A percentile compares a stretch with the other conserved stretches of the same genome.
These are phyloP conservation scores for Henricia sp. DNA, from an alignment of 53 echinoderm and acorn worm species.

Conservation along the genomic window DNA sequence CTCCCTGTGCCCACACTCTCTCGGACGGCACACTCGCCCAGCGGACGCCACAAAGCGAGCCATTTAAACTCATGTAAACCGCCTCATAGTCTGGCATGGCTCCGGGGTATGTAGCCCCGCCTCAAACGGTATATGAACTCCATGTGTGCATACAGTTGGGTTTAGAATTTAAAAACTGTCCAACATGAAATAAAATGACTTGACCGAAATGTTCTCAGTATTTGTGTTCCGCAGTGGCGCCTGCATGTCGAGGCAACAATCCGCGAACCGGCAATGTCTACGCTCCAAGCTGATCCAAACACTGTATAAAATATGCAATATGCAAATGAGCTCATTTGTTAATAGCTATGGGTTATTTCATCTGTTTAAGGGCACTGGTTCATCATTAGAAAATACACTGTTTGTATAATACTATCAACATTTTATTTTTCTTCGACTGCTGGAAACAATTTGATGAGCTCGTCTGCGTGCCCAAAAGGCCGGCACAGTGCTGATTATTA, in stretches of 20 bases:
- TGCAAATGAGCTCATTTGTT: constrained; percentile 34
- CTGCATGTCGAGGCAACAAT: constrained; percentile 24
- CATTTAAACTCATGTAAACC: constrained; percentile 52
- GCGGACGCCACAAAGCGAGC: constrained; percentile 55
- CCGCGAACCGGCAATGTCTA: constrained; percentile 12
- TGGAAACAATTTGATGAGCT: background rate
- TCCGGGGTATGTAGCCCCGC: constrained; percentile 38
- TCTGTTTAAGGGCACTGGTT: background rate
- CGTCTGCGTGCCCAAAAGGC: constrained; percentile 53
- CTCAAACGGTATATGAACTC: constrained; percentile 47
- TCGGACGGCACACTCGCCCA: constrained; percentile 43
- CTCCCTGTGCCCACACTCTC: constrained; percentile 38
- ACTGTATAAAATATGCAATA: background rate
- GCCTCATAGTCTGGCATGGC: constrained; percentile 34
- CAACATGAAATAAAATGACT: constrained; percentile 38
- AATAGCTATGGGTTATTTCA: background rate
- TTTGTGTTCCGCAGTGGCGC: constrained; percentile 31
- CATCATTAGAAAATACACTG: background rate
- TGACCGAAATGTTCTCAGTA: constrained; percentile 43
- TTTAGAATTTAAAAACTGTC: constrained; percentile 38
- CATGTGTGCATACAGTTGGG: constrained; percentile 17
- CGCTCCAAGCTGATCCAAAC: background rate
- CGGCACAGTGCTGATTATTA: constrained; percentile 47
- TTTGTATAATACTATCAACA: background rate
- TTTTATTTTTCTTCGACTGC: background rate